Evolutionary conservation across 2,888 invertebrate genomes (phyloP).

Genomic region (Tupiocoris notatus): DNA sequence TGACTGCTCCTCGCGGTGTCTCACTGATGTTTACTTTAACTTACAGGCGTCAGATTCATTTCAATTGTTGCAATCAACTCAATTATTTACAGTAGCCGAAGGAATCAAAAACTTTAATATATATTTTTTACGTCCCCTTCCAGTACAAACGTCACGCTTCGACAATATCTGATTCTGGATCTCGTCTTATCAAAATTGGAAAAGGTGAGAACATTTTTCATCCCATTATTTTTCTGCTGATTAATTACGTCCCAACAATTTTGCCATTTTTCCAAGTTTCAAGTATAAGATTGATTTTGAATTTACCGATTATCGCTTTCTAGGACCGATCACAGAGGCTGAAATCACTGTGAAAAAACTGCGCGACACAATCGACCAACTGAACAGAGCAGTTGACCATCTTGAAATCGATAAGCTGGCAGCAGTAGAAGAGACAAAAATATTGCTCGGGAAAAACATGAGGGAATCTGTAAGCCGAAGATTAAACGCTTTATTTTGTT

Average conservation of each 20-base stretch:
- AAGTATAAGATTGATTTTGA: too few relatives aligned
- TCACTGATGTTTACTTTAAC: too few relatives aligned
- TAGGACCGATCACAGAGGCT: constrained; percentile 18
- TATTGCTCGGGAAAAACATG: constrained; percentile 59
- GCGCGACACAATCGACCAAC: constrained; percentile 33
- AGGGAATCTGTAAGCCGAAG: constrained; percentile 63
- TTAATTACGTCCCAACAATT: not conserved
- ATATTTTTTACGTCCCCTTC: too few relatives aligned
- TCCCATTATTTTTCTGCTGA: not conserved
- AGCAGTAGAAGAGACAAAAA: constrained; percentile 58
- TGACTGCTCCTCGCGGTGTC: too few relatives aligned
- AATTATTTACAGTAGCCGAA: too few relatives aligned
- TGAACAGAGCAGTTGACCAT: constrained; percentile 59
- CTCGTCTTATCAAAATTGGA: constrained; percentile 12
- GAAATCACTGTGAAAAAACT: constrained; percentile 8
- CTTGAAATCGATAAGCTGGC: constrained; percentile 59
- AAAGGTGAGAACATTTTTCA: not conserved
- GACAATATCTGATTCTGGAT: not conserved
- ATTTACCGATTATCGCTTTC: not conserved
- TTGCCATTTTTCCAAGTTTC: too few relatives aligned
- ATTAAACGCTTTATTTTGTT: too few relatives aligned
- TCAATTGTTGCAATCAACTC: too few relatives aligned
- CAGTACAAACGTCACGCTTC: constrained; percentile 9
- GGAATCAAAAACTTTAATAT: too few relatives aligned
- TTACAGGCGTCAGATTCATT: too few relatives aligned